Evolutionary conservation across 37 sponge, comb jelly and placozoan species (phyloP).

Genomic region (Aplysina aerophoba): DNA sequence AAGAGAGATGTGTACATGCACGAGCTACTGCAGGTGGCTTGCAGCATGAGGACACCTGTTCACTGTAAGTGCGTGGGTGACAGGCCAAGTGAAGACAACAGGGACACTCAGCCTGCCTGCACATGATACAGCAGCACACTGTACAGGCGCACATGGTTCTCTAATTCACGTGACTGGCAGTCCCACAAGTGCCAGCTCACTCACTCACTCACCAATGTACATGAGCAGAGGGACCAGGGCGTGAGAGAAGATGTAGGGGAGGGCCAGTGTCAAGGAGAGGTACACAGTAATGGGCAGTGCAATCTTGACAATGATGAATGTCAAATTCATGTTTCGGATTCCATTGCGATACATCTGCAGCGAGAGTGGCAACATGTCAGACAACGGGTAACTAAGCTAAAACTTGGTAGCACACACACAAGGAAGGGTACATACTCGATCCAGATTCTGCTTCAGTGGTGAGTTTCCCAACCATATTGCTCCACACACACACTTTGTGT

Average conservation of each 20-base stretch:
- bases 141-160: too few species aligned
- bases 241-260: constrained; percentile 72
- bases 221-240: constrained; percentile 43
- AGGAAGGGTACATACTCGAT: constrained; percentile 49
- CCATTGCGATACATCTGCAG: constrained; percentile 81
- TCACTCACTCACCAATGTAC: constrained; percentile 33
- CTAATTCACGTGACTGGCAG: too few species aligned
- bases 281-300: constrained; percentile 78
- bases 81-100: too few species aligned
- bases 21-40: too few species aligned
- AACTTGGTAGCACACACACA: not conserved
- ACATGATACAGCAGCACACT: too few species aligned
- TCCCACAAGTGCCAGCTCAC: too few species aligned
- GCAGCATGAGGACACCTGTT: too few species aligned
- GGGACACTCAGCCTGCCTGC: too few species aligned
- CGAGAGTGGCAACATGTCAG: not conserved
- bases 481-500: constrained; percentile 92
- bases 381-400: not conserved
- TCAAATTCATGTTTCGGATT: constrained; percentile 76
- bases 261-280: constrained; percentile 51
- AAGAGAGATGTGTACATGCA: too few species aligned
- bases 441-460: constrained; percentile 78
- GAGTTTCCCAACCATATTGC: constrained; percentile 88
- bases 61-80: too few species aligned
- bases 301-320: constrained; percentile 68